Base-by-base conservation (phyloP, 2,797 vertebrate genomes). In the Eleutherodactylus coqui region DNA sequence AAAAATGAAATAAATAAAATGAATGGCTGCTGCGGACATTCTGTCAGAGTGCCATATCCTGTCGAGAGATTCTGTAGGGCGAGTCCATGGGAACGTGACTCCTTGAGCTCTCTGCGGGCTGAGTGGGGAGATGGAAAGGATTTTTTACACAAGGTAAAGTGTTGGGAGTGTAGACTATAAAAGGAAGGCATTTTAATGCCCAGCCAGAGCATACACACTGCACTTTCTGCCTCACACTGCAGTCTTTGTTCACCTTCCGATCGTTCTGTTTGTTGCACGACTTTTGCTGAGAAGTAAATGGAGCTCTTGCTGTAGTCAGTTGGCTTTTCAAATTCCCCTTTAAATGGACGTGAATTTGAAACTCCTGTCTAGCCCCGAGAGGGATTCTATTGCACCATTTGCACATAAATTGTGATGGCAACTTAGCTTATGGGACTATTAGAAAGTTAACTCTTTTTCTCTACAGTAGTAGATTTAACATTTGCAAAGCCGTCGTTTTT, bases 131-230 rank as follows among this genome's bases (percentile, higher is more conserved):
- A 53, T 75, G 82, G 75, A 73, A 73, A 81, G 86, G 82, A 75
- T 79, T 84, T 87, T 73, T 87, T 79, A 87, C 86, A 87, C 86
- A 84, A 77, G 81, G 81, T 87, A 87, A 87, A 87, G 86, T 87
- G 86, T 87, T 87, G 77, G 86, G 38, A 62, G 51, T 45, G 41
- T 73, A 79, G 64, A 83, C 80, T 84, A 87, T 83, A 87, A 87
- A 87, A 84, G 76, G 53, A 49, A 84, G 82, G 82, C 86, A 87
- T 87, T 87, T 87, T 73, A 87, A 87, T 87, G 77, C 45, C 86
- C 76, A n/a, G 43, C 75, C 82, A 11, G 29, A 69, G 69, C 82
- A 32, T 51, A 84, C 86, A 84, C 86, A 87, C 86, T 80, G 86
- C 82, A 43, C 77, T 87, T 32, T 87, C 86, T 55, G 29, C 77